Conservation (phyloP, 2,888 invertebrate species). For the Drosophila limbata region DNA sequence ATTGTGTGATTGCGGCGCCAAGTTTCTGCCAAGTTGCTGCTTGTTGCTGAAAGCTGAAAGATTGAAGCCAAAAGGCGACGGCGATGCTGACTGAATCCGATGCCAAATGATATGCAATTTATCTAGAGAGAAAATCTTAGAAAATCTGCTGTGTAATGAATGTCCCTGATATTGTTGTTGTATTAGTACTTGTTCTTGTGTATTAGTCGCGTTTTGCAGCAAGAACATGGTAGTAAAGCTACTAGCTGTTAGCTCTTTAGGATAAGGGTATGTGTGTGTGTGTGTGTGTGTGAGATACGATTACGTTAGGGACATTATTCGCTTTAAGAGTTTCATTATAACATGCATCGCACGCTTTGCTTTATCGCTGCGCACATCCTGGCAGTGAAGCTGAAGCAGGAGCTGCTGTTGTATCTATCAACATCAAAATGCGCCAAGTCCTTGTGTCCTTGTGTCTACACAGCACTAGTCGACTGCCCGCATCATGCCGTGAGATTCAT, state of each 20-base stretch:
- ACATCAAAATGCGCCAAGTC: constrained; percentile 65
- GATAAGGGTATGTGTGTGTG: neutral
- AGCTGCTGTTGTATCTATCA: constrained; percentile 66
- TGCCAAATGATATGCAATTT: constrained; percentile 79
- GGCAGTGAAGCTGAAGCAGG: constrained; percentile 18
- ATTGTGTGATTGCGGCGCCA: constrained; percentile 28
- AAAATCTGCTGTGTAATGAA: constrained; percentile 77
- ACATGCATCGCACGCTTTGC: constrained; percentile 76
- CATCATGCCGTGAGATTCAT: constrained; percentile 65
- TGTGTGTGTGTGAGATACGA: constrained; percentile 7
- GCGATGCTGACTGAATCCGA: constrained; percentile 49
- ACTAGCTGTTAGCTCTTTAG: constrained; percentile 10
- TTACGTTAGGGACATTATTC: constrained; percentile 65
- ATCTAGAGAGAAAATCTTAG: constrained; percentile 69
- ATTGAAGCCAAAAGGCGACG: constrained; percentile 20
- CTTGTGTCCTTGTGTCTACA: constrained; percentile 31
- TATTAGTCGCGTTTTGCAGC: constrained; percentile 27
- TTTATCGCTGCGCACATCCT: constrained; percentile 70
- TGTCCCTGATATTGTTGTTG: constrained; percentile 54
- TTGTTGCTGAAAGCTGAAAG: constrained; percentile 11
- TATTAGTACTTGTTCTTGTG: constrained; percentile 20
- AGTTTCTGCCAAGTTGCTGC: constrained; percentile 8
- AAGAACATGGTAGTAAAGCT: constrained; percentile 6
- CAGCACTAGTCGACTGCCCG: constrained; percentile 37
- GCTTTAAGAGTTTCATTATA: constrained; percentile 80